Conservation (phyloP, 2,797 vertebrate species). For the Miichthys miiuy region DNA sequence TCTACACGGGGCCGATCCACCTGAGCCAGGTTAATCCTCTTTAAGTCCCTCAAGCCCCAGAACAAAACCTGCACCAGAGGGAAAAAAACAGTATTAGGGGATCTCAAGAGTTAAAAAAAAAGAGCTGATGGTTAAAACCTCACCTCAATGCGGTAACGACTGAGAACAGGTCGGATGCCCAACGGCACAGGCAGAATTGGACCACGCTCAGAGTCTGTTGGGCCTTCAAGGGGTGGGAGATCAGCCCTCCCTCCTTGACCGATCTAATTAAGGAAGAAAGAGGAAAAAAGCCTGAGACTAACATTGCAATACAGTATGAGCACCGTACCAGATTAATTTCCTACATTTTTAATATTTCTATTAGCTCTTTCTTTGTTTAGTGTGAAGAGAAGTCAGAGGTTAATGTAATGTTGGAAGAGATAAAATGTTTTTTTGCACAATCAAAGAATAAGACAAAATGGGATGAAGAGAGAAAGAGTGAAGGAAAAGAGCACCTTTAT, state of each 20-base stretch:
- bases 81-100: neutral
- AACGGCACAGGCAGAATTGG: slow-evolving; percentile 95
- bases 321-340: neutral
- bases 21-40: slow-evolving; percentile 95
- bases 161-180: slow-evolving; percentile 94
- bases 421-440: slow-evolving; percentile 5
- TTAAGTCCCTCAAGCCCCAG: slow-evolving; percentile 97
- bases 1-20: slow-evolving; percentile 97
- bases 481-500: slow-evolving; percentile 83
- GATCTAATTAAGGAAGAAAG: slow-evolving; percentile 81
- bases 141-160: slow-evolving; percentile 97
- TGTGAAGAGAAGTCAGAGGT: neutral
- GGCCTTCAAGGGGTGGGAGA: slow-evolving; percentile 91
- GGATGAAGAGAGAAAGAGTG: slow-evolving; percentile 50
- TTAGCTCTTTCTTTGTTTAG: slow-evolving; percentile 21
- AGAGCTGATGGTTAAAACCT: slow-evolving; percentile 25
- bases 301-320: neutral
- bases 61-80: slow-evolving; percentile 89
- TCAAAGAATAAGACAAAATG: slow-evolving; percentile 28
- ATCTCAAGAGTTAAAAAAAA: neutral
- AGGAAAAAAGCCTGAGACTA: neutral
- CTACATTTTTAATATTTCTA: slow-evolving; percentile 4
- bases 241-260: slow-evolving; percentile 92
- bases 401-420: slow-evolving; percentile 15
- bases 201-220: slow-evolving; percentile 90